Evolutionary conservation across 1,140 invertebrate species (phyloP).

Genomic region (Dinoponera quadriceps): DNA sequence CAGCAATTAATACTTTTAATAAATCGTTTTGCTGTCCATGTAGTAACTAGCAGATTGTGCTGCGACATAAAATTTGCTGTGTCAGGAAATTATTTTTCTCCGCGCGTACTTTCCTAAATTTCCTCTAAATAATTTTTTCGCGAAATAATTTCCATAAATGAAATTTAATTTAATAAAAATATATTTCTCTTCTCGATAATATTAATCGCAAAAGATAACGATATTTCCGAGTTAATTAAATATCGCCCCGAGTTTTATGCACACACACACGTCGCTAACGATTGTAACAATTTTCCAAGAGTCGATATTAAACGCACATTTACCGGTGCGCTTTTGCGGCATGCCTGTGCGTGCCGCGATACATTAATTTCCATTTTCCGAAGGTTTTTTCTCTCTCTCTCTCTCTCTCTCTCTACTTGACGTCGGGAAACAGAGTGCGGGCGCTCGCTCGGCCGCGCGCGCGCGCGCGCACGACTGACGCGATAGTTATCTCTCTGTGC

Average conservation of each 20-base stretch:
- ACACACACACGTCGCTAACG: too few relatives aligned
- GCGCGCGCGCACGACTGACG: constrained; percentile 35
- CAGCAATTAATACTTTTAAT: too few relatives aligned
- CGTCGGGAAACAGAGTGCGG: constrained; percentile 39
- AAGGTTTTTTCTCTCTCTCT: constrained; percentile 7
- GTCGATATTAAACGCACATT: neutral
- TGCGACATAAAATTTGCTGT: too few relatives aligned
- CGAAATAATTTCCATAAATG: too few relatives aligned
- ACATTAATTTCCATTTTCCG: constrained; percentile 43
- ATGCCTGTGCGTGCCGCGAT: neutral
- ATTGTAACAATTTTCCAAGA: neutral
- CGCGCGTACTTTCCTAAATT: too few relatives aligned
- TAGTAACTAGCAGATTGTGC: too few relatives aligned
- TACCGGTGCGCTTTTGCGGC: neutral
- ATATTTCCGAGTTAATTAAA: neutral
- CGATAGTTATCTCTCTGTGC: constrained; percentile 70
- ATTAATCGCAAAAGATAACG: neutral
- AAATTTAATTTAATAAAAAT: neutral
- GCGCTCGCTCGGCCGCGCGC: constrained; percentile 23
- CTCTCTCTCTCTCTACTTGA: neutral
- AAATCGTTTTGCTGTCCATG: too few relatives aligned
- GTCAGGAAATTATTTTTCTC: too few relatives aligned
- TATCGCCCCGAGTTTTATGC: neutral
- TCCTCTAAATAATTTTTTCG: too few relatives aligned
- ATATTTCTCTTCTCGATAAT: neutral